These are phyloP conservation scores for Grammomys dolichurus DNA, from an alignment of 2,113 vertebrate species.

Conservation along the genomic window DNA sequence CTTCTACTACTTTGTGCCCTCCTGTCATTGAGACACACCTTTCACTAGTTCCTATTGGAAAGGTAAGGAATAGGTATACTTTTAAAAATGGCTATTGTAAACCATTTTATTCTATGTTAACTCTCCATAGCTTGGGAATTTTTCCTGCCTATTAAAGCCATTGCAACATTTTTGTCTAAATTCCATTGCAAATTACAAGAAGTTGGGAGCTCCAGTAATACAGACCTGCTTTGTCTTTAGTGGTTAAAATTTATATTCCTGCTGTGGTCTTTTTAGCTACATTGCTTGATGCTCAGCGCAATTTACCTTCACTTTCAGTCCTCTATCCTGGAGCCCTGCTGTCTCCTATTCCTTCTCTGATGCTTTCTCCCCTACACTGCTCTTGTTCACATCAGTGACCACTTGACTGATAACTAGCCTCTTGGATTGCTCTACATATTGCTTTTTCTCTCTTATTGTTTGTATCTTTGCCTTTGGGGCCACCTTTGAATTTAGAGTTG, in stretches of 20 bases:
- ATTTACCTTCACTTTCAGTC: neutral
- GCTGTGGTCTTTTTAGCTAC: neutral
- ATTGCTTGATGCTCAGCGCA: neutral
- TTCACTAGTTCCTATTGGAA: neutral
- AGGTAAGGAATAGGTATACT: neutral
- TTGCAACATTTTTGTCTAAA: neutral
- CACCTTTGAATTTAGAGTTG: neutral
- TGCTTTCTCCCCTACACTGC: neutral
- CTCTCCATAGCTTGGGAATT: neutral
- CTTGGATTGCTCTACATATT: neutral
- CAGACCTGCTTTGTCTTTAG: neutral
- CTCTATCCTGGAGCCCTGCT: neutral
- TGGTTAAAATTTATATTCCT: neutral
- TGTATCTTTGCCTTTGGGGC: neutral
- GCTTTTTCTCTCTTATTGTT: neutral
- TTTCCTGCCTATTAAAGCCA: neutral
- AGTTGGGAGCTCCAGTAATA: neutral
- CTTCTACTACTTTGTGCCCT: neutral
- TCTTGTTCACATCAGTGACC: neutral
- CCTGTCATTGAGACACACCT: neutral
- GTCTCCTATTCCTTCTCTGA: neutral
- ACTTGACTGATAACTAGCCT: neutral
- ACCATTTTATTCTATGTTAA: neutral
- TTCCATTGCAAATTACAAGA: neutral
- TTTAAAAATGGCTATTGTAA: neutral